Evolutionary conservation across 2,113 vertebrate species (phyloP).

Genomic region (Sakesphorus luctuosus): DNA sequence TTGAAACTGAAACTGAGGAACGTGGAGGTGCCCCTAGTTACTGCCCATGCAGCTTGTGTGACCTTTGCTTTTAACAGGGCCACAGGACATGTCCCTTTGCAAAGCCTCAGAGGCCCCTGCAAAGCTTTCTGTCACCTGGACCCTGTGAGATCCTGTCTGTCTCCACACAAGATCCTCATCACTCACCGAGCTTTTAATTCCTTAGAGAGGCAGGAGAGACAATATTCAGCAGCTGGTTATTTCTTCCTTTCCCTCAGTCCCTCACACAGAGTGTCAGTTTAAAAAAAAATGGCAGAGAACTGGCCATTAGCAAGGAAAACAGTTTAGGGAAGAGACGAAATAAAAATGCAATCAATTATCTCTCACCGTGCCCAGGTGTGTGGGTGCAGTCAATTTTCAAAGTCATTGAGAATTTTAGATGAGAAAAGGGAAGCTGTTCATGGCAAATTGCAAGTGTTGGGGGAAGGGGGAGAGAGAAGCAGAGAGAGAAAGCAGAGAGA

Average conservation of each 20-base stretch:
- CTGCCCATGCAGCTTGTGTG: neutral
- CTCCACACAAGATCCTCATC: neutral
- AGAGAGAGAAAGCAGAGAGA: neutral
- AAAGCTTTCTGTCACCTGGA: neutral
- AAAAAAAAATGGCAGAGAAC: constrained; percentile 45
- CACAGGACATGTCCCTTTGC: neutral
- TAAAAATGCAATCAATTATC: constrained; percentile 58
- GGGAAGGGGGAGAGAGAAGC: constrained; percentile 9
- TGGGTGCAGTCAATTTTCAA: constrained; percentile 69
- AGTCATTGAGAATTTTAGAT: constrained; percentile 54
- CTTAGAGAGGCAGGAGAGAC: constrained; percentile 24
- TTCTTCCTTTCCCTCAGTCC: constrained; percentile 42
- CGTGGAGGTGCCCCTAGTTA: neutral
- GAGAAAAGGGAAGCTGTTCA: constrained; percentile 61
- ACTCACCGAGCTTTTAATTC: constrained; percentile 36
- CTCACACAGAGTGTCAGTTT: constrained; percentile 26
- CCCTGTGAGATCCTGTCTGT: neutral
- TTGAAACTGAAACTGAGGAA: neutral
- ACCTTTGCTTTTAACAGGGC: neutral
- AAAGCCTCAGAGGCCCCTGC: neutral
- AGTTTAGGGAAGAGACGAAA: constrained; percentile 58
- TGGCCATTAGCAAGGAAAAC: constrained; percentile 70
- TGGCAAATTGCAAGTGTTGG: constrained; percentile 61
- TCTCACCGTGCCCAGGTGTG: constrained; percentile 48
- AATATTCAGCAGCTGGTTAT: constrained; percentile 60